These are phyloP conservation scores for Polylopha cassiicola DNA, from an alignment of 2,888 invertebrate genomes.

Conservation along the genomic window DNA sequence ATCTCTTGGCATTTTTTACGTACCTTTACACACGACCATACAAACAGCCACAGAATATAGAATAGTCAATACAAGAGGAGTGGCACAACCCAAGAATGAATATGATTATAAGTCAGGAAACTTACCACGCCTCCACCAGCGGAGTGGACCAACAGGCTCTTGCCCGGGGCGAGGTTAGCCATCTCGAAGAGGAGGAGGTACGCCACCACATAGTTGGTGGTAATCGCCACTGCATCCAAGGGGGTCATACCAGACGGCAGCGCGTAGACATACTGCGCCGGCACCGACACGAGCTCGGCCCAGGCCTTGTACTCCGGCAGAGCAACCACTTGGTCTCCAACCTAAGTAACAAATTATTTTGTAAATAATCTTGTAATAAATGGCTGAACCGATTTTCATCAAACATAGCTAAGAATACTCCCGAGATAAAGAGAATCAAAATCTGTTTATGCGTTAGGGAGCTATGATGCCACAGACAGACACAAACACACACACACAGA, in stretches of 20 bases:
- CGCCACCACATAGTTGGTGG: conserved; percentile 91
- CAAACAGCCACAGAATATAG: no score
- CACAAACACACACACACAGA: no score
- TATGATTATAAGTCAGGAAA: no score
- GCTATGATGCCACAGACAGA: no score
- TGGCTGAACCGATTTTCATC: background rate
- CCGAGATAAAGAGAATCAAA: no score
- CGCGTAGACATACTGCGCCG: conserved; percentile 87
- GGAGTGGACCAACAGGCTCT: conserved; percentile 89
- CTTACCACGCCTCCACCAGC: conserved; percentile 93
- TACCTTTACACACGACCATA: no score
- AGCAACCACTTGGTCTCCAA: conserved; percentile 89
- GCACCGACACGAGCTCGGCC: conserved; percentile 89
- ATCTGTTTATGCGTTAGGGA: no score
- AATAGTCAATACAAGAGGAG: no score
- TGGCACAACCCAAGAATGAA: no score
- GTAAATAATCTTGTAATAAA: conserved; percentile 25
- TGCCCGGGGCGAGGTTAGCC: conserved; percentile 85
- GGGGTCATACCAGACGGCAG: conserved; percentile 85
- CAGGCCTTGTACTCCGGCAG: conserved; percentile 90
- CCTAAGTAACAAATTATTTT: conserved; percentile 57
- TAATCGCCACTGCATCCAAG: conserved; percentile 88
- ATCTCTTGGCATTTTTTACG: no score
- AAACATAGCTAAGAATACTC: no score
- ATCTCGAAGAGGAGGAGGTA: conserved; percentile 91